A percentile compares a stretch with the other conserved stretches of the same genome.
These are phyloP conservation scores for Microtus oregoni DNA, from an alignment of 2,113 vertebrate genomes.

Conservation along the genomic window DNA sequence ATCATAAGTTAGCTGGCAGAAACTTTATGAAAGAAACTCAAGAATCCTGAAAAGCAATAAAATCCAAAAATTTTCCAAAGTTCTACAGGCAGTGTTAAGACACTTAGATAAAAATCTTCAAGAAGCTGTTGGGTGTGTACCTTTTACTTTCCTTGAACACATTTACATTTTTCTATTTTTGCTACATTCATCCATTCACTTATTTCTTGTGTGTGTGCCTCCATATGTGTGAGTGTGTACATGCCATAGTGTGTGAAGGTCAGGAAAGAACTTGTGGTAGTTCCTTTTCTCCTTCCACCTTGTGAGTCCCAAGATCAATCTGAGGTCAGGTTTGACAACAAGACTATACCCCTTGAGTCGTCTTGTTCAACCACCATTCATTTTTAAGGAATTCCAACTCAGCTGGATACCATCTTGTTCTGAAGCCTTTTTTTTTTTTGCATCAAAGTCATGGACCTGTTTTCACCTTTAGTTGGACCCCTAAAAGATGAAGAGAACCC, in stretches of 20 bases:
- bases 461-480: not conserved
- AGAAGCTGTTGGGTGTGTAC: not conserved
- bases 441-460: not conserved
- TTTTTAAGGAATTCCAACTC: not conserved
- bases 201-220: not conserved
- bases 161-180: not conserved
- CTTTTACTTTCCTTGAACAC: not conserved
- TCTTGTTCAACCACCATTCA: no score
- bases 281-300: not conserved
- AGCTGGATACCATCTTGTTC: not conserved
- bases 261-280: not conserved
- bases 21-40: not conserved
- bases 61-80: not conserved
- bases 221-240: no score
- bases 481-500: not conserved
- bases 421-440: not conserved
- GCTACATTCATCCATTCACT: not conserved
- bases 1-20: not conserved
- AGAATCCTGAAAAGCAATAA: not conserved
- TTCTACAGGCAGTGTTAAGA: not conserved
- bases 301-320: not conserved
- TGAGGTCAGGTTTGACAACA: not conserved
- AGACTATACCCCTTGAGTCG: not conserved
- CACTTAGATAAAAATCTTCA: not conserved
- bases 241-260: not conserved